Evolutionary conservation across 2,113 vertebrate species (phyloP).

Genomic region (Columbina picui): DNA sequence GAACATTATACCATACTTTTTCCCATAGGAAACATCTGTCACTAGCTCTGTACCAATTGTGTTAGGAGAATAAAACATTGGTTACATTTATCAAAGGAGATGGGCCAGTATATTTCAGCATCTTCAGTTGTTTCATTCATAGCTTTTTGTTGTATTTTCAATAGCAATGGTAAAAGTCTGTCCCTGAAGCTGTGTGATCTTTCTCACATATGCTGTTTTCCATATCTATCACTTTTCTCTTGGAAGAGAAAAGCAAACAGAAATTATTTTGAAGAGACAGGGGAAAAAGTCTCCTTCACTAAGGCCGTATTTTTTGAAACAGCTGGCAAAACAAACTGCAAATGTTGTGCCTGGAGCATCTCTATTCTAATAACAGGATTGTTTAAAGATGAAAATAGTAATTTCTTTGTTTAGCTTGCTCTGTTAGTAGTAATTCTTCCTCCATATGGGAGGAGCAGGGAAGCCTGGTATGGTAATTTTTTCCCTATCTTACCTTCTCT

Average conservation of each 20-base stretch:
- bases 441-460: neutral
- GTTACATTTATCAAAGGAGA: conserved; percentile 52
- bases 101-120: neutral
- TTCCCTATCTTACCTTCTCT: neutral
- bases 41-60: neutral
- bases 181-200: conserved; percentile 60
- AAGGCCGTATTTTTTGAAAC: conserved; percentile 68
- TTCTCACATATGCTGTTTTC: conserved; percentile 64
- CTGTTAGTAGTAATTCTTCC: neutral
- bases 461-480: neutral
- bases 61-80: conserved; percentile 57
- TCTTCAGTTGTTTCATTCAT: conserved; percentile 40
- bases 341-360: conserved; percentile 63
- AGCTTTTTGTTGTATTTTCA: conserved; percentile 24
- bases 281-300: neutral
- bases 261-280: conserved; percentile 44
- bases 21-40: conserved; percentile 63
- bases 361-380: conserved; percentile 40
- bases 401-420: neutral
- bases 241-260: conserved; percentile 34
- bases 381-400: conserved; percentile 64
- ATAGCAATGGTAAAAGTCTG: neutral
- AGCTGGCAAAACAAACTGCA: conserved; percentile 73
- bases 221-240: conserved; percentile 12
- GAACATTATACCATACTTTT: conserved; percentile 47